These are phyloP conservation scores for Eumeta japonica DNA, from an alignment of 1,140 invertebrate genomes.

Conservation along the genomic window DNA sequence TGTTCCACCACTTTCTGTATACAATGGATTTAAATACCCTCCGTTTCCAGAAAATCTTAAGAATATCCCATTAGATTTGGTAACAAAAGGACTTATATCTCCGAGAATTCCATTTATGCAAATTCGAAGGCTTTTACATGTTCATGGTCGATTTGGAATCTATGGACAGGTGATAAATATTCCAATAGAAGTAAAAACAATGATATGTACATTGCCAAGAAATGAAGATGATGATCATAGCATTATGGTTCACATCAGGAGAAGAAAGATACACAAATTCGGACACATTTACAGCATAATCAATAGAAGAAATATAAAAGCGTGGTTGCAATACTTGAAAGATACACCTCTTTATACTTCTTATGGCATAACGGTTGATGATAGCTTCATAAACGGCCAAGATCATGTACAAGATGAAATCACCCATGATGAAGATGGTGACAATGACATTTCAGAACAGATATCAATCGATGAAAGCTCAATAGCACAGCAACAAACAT, in stretches of 20 bases:
- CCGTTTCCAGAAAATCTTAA: conserved; percentile 10
- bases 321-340: conserved; percentile 12
- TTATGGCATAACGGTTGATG: conserved; percentile 4
- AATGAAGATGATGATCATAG: conserved; percentile 13
- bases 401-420: not conserved
- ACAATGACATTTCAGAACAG: conserved; percentile 18
- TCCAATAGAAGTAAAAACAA: conserved; percentile 13
- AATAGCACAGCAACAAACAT: conserved; percentile 25
- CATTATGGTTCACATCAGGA: conserved; percentile 13
- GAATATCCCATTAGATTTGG: conserved; percentile 10
- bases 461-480: conserved; percentile 20
- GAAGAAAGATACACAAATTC: conserved; percentile 15
- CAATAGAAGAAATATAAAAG: conserved; percentile 14
- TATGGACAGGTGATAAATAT: conserved; percentile 16
- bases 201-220: conserved; percentile 11
- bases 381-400: conserved; percentile 8
- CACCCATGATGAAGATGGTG: conserved; percentile 4
- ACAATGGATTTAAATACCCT: conserved; percentile 21
- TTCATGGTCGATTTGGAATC: conserved; percentile 13
- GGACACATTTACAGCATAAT: conserved; percentile 10
- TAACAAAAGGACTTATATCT: conserved; percentile 19
- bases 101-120: conserved; percentile 24
- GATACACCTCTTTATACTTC: conserved; percentile 11
- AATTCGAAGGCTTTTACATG: conserved; percentile 16
- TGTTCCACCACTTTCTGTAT: conserved; percentile 13